Base-by-base conservation (phyloP, 2,888 invertebrate species). In the Tetheella fluctuosa region DNA sequence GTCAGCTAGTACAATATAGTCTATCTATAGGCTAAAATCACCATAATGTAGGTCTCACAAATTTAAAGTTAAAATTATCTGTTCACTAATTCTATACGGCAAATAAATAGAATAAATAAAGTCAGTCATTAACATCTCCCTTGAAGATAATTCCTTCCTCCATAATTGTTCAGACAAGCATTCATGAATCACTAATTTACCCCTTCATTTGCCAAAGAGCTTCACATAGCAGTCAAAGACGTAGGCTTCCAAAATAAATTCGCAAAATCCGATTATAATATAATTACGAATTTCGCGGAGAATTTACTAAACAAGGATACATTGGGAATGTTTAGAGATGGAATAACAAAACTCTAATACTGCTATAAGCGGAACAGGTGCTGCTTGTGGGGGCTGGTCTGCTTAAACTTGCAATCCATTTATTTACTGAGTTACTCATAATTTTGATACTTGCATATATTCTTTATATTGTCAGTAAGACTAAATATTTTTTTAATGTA, bases 121-220 rank as follows among this genome's bases (percentile, higher is more conserved):
- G 1, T 48, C 17, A 48, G 48, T 48, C 10, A 48, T 48, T 48
- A 48, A 8, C 20, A 48, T 20, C 20, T 48, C 48, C 48, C 48
- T 48, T n/a, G 48, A 48, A 48, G 20, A 48, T 48, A 48, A 8
- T 20, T 48, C 48, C 48, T 48, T 34, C 10, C 48, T 20, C 48
- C 48, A 48, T 48, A 48, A 48, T 48, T 48, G 20, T 48, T 48
- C 48, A 48, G 20, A 48, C 48, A 48, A 48, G 48, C 48, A 48
- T 48, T 48, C 48, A 48, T 48, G 48, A 48, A 48, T 48, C 20
- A 48, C 48, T 48, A 48, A 48, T 48, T 48, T 10, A 48, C 10
- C 48, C 48, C 48, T 48, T 48, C 48, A 20, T 48, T 48, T 48
- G 48, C 48, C 48, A 48, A 48, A 48, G 48, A 48, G 10, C n/a